Evolutionary conservation across 2,888 invertebrate genomes (phyloP), one percentile per base, ranked within the genome.

Genomic region (Aleiodes testaceus): DNA sequence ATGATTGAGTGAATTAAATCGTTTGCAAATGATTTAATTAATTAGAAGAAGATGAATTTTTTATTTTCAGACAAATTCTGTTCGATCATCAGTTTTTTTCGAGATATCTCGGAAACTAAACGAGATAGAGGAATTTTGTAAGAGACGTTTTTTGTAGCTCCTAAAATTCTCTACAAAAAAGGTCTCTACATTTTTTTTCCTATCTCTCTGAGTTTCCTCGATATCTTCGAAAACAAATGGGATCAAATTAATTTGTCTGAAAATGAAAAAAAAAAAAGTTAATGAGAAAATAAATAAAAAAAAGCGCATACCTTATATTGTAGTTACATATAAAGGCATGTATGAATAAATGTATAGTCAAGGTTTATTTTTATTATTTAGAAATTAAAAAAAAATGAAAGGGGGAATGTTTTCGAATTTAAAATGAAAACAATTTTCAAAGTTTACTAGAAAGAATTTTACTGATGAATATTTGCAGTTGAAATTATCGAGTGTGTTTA

Each of bases 361-460:
- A 81, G 79, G 79, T 82, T 84, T 82, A 83, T 83, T 84, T 83
- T 84, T 84, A 84, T 85, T 81, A 84, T 84, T 84, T 84, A 83
- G 80, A 75, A 74, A 67, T 70, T 70, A 72, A 73, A 75, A 71
- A 74, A 66, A 69, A 16, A 66, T n/a, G 65, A 71, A 66, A 53
- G 59, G 63, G 36, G 20, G n/a, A 16, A 49, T 49, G 49, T 49
- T 49, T 49, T 49, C 49, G 49, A 49, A 49, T 16, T 47, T n/a
- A 7, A 42, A 59, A 42, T n/a, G n/a, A 12, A 36, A 59, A 11
- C 42, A 16, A 26, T 59, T 42, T 26, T 26, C 26, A 5, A n/a
- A 55, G 30, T 42, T n/a, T 59, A 55, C 26, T 59, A 42, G 14
- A 26, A 53, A 49, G 64, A 66, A 73, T 22, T 45, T 26, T 26